Evolutionary conservation across 2,888 invertebrate genomes (phyloP), one percentile per base, ranked within the genome.

Genomic region (Rhabditoides inermis): DNA sequence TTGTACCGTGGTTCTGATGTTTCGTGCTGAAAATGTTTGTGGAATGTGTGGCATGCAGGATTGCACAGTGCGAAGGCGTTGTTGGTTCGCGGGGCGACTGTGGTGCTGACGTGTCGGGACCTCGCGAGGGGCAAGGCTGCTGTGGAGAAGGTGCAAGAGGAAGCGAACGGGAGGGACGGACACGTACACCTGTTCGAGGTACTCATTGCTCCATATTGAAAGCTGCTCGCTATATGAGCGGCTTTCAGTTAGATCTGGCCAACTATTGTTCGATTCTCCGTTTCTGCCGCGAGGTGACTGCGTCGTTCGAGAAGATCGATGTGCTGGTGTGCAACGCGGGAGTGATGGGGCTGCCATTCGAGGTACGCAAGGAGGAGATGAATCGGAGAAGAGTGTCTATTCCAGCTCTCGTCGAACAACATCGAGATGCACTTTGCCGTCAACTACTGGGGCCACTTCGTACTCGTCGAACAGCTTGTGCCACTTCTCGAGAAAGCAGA

Each of bases 401-500:
- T 65, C 86, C 86, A 1, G 81, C 82, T 68, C 85, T 67, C 69
- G 1, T 51, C 60, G 2, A 63, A 88, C 73, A 85, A 85, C 1
- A 85, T 85, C 73, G 88, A 88, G 78, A 83, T 86, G 58, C 86
- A 88, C 76, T 84, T 88, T 64, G 88, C 86, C 15, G 84, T 86
- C 0, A 88, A 88, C 76, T 86, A 88, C 75, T 79, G 89, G 57
- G 88, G 87, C 0, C 90, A 89, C 74, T 90, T 88, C 77, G 81
- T 88, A 48, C 79, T 91, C n/a, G 88, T 63, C 42, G 53, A 56
- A 37, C 60, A 64, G 35, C 57, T 67, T 28, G 51, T 61, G 1
- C 59, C 58, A n/a, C 51, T 72, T 56, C 80, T 90, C 12, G 70
- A 87, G 51, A 85, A 86, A 46, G 79, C 82, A 35, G 76, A 88